Conservation (phyloP, 2,888 invertebrate species). For the Tortrix viridana region DNA sequence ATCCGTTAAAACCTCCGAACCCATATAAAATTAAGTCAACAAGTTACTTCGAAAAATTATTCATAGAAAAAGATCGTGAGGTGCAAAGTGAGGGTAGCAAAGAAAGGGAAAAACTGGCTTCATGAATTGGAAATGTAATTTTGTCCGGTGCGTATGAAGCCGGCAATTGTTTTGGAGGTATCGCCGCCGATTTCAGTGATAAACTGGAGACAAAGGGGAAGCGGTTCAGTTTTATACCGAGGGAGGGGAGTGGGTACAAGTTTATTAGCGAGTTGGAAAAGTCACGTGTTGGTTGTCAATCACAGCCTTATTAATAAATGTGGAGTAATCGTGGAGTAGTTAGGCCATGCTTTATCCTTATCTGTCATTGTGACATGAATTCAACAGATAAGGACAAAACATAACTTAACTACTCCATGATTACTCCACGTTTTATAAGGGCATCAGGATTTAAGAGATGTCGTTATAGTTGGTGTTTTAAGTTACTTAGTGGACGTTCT, state of each 20-base stretch:
- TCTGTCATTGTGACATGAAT: too few species aligned
- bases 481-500: too few species aligned
- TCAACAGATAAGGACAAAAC: too few species aligned
- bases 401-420: too few species aligned
- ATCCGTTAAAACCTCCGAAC: conserved; percentile 35
- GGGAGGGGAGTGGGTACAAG: conserved; percentile 11
- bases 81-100: conserved; percentile 38
- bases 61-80: conserved; percentile 45
- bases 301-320: too few species aligned
- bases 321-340: too few species aligned
- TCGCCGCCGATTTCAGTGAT: conserved; percentile 40
- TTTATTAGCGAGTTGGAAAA: conserved; percentile 8
- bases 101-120: conserved; percentile 41
- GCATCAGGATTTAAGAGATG: too few species aligned
- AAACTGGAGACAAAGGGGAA: conserved; percentile 25
- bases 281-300: not conserved
- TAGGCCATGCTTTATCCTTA: too few species aligned
- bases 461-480: too few species aligned
- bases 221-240: conserved; percentile 17
- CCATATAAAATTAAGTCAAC: conserved; percentile 47
- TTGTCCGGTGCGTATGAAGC: conserved; percentile 40
- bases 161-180: conserved; percentile 43
- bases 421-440: too few species aligned
- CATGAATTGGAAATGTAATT: conserved; percentile 48
- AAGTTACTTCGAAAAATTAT: conserved; percentile 43